A percentile compares a stretch with the other conserved stretches of the same genome.
These are phyloP conservation scores for Ceyx margarethae DNA, from an alignment of 2,113 vertebrate genomes.

Conservation along the genomic window DNA sequence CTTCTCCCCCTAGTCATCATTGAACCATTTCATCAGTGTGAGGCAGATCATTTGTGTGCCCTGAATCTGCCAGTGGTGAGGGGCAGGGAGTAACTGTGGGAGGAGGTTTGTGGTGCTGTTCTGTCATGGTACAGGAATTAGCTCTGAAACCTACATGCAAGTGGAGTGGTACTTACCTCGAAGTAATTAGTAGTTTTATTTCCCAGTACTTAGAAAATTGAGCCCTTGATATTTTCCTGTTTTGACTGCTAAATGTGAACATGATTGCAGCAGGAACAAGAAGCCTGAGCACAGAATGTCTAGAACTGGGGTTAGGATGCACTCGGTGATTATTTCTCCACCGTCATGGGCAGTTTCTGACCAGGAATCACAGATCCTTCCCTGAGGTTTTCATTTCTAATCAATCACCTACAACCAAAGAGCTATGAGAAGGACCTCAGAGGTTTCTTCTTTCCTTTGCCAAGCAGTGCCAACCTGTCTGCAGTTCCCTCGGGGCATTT, in stretches of 20 bases:
- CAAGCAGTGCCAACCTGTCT: not conserved
- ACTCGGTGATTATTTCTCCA: not conserved
- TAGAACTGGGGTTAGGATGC: not conserved
- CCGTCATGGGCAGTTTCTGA: not conserved
- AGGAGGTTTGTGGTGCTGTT: conserved; percentile 45
- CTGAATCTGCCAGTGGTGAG: not conserved
- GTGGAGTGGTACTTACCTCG: conserved; percentile 64
- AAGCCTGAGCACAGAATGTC: not conserved
- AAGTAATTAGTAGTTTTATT: conserved; percentile 69
- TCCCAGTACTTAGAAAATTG: conserved; percentile 71
- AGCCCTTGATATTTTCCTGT: conserved; percentile 68
- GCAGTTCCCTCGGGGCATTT: not conserved
- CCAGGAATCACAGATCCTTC: not conserved
- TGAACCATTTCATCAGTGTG: not conserved
- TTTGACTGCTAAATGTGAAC: conserved; percentile 55
- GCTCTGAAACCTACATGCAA: conserved; percentile 17
- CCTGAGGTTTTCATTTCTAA: not conserved
- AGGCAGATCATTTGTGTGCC: not conserved
- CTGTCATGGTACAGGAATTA: conserved; percentile 54
- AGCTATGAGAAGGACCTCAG: not conserved
- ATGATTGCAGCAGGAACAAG: conserved; percentile 35
- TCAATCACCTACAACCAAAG: not conserved
- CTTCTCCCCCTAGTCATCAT: not conserved
- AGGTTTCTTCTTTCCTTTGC: not conserved
- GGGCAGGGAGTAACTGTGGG: not conserved